A percentile compares a stretch with the other conserved stretches of the same genome.
Evolutionary conservation across 1,140 invertebrate species (phyloP).

Genomic region (Helicoverpa armigera): DNA sequence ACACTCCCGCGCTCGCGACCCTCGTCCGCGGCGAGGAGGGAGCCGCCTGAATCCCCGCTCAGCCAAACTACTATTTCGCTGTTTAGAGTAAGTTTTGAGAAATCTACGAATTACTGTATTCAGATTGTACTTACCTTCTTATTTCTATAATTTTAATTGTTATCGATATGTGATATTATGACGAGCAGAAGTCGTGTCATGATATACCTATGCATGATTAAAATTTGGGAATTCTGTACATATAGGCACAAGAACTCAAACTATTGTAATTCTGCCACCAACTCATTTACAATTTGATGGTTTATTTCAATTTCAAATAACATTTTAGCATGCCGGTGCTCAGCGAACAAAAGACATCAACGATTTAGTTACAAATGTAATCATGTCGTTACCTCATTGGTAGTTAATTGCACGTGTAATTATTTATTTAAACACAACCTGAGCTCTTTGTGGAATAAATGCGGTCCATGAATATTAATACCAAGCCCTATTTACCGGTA

Average conservation of each 20-base stretch:
- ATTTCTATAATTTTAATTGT: neutral
- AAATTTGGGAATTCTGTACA: neutral
- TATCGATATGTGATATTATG: neutral
- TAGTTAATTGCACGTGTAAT: constrained; percentile 33
- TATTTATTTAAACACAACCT: constrained; percentile 40
- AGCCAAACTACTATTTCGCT: constrained; percentile 74
- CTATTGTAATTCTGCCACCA: neutral
- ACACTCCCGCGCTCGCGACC: constrained; percentile 81
- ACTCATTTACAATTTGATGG: constrained; percentile 18
- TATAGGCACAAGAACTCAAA: neutral
- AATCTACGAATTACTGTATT: neutral
- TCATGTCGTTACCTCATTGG: constrained; percentile 42
- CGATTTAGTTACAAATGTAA: constrained; percentile 45
- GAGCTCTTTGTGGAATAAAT: constrained; percentile 28
- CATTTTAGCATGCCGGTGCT: too few species aligned
- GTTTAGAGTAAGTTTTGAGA: constrained; percentile 78
- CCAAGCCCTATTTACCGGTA: constrained; percentile 9
- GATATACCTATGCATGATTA: too few species aligned
- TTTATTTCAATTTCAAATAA: constrained; percentile 29
- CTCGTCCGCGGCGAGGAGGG: constrained; percentile 67
- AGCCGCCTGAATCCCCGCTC: constrained; percentile 64
- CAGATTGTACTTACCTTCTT: neutral
- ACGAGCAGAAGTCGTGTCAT: too few species aligned
- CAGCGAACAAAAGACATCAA: constrained; percentile 47
- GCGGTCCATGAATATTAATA: constrained; percentile 38